phyloP scores from a whole-genome alignment of 1,140 invertebrate genomes.

The Conopomorpha cramerella region DNA sequence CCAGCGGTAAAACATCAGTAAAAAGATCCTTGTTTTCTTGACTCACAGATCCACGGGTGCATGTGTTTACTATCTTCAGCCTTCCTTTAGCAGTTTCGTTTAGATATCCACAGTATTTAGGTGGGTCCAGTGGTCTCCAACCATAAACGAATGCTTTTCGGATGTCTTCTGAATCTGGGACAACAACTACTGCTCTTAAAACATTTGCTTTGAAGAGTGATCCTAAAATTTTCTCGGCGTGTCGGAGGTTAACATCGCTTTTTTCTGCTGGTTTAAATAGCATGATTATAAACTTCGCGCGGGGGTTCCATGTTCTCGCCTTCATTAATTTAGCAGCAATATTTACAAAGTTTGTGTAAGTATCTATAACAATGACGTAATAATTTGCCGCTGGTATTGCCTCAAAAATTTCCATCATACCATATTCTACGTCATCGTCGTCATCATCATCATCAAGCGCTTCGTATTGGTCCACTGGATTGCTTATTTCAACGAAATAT shows the following conservation, averaged over 20 bases:
- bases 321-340: conserved; percentile 19
- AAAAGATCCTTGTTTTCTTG: conserved; percentile 14
- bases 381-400: conserved; percentile 22
- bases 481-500: conserved; percentile 17
- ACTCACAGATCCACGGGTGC: conserved; percentile 20
- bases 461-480: conserved; percentile 5
- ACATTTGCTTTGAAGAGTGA: conserved; percentile 31
- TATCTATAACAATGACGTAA: conserved; percentile 29
- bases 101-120: conserved; percentile 31
- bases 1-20: conserved; percentile 21
- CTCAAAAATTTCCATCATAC: too few species aligned
- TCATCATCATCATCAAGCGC: conserved; percentile 10
- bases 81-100: conserved; percentile 29
- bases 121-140: conserved; percentile 43
- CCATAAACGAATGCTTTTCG: conserved; percentile 24
- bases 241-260: conserved; percentile 7
- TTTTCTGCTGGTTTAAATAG: conserved; percentile 14
- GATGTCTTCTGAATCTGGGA: conserved; percentile 17
- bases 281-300: conserved; percentile 29
- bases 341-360: conserved; percentile 20
- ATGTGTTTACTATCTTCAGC: conserved; percentile 20
- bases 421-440: conserved; percentile 11
- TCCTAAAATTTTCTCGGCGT: conserved; percentile 23
- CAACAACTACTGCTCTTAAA: conserved; percentile 23
- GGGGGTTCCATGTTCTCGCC: conserved; percentile 36